Conservation (phyloP, 2,113 vertebrate species). For the Callospermophilus lateralis region DNA sequence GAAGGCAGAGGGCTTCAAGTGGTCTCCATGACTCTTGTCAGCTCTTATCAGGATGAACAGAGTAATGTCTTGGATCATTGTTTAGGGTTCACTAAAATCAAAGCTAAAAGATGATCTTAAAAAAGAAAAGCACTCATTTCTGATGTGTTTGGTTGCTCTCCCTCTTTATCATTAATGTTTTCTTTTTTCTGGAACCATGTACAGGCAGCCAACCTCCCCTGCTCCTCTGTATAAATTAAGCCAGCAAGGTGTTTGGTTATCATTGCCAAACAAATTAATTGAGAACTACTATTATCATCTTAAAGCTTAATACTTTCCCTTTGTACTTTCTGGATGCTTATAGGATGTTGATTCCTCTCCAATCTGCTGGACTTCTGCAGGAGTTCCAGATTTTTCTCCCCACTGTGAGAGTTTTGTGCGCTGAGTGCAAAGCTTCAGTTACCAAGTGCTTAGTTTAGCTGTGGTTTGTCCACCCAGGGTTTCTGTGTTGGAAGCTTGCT, state of each 20-base stretch:
- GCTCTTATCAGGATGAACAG: not conserved
- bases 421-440: not conserved
- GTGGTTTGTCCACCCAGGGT: not conserved
- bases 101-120: not conserved
- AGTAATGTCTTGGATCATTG: not conserved
- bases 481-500: not conserved
- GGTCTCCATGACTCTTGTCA: not conserved
- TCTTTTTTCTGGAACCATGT: not conserved
- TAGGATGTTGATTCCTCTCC: not conserved
- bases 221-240: too few relatives aligned
- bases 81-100: conserved; percentile 19
- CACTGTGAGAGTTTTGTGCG: not conserved
- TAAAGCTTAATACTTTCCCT: not conserved
- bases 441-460: not conserved
- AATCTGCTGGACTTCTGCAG: not conserved
- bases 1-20: not conserved
- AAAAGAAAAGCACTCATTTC: too few relatives aligned
- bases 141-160: not conserved
- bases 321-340: not conserved
- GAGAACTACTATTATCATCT: not conserved
- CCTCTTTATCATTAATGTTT: conserved; percentile 1
- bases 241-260: not conserved
- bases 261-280: not conserved
- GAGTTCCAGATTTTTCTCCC: not conserved
- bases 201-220: not conserved